Evolutionary conservation across 2,888 invertebrate species (phyloP), one percentile per base, ranked within the genome.

Genomic region (Phyllotreta striolata): DNA sequence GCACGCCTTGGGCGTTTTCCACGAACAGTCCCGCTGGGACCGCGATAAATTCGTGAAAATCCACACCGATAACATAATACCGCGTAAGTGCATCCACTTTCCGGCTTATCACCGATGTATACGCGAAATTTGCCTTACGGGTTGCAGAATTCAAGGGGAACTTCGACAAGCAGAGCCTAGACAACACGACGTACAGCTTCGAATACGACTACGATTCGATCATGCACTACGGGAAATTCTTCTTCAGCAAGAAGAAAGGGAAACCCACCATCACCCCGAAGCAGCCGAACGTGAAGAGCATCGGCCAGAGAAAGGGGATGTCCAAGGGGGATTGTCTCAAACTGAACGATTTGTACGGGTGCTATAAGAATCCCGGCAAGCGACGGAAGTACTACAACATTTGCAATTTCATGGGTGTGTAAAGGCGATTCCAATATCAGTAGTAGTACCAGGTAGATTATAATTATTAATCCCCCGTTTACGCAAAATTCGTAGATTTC

Each of bases 1-100:
- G 87, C 93, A 92, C 74, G 88, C 90, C 0, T 82, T 92, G n/a
- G 92, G 93, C 6, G 88, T 92, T 64, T 91, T 91, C 79, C 92
- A 93, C 76, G 92, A 93, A 75, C 92, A 93, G 73, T 90, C 89
- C 0, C 81, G 92, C 63, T 87, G 88, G 47, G 92, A 92, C 79
- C 83, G 92, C 62, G 90, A 91, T 74, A 83, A 85, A 62, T 89
- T 84, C 75, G 89, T 93, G 1, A 88, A 87, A 73, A 86, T 92
- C 44, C 86, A 89, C 70, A 84, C 84, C 72, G 88, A 89, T 6
- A 91, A 92, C 76, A 86, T 90, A 51, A 83, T 88, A 64, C 85
- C 85, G 72, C 83, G 88, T 88, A 78, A 80, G 77, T 24, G 24
- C 24, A n/a, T n/a, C n/a, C n/a, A n/a, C n/a, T n/a, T n/a, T n/a